A percentile compares a stretch with the other conserved stretches of the same genome.
Evolutionary conservation across 2,888 invertebrate species (phyloP).

Genomic region (Leptogaster cylindrica): DNA sequence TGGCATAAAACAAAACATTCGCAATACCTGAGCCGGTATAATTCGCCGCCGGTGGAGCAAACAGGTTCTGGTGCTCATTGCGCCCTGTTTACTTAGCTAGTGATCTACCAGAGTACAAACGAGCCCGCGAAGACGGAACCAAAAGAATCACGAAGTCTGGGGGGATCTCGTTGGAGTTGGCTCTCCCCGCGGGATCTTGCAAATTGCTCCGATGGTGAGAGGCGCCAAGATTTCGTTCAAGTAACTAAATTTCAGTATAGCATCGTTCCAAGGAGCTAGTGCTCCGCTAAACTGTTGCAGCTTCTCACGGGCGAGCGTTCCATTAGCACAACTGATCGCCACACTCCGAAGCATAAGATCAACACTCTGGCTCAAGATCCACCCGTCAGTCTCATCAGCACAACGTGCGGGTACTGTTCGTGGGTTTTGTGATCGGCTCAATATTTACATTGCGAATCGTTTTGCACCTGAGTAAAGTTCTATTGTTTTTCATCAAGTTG

Average conservation of each 20-base stretch:
- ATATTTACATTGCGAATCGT: slow-evolving; percentile 9
- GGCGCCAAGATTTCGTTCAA: slow-evolving; percentile 37
- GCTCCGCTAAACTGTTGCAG: slow-evolving; percentile 22
- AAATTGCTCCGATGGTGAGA: slow-evolving; percentile 25
- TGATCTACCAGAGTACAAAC: neutral
- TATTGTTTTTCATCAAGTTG: slow-evolving; percentile 25
- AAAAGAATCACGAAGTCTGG: neutral
- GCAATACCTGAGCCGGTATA: slow-evolving; percentile 16
- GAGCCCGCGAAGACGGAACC: slow-evolving; percentile 1
- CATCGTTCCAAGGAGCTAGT: slow-evolving; percentile 3
- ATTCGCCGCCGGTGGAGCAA: slow-evolving; percentile 31
- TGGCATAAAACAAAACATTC: slow-evolving; percentile 18
- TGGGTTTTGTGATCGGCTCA: slow-evolving; percentile 42
- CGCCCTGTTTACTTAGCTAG: slow-evolving; percentile 30
- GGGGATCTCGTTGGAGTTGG: slow-evolving; percentile 12
- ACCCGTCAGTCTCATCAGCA: slow-evolving; percentile 54
- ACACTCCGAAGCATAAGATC: slow-evolving; percentile 53
- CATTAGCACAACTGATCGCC: slow-evolving; percentile 51
- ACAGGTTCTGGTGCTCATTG: slow-evolving; percentile 31
- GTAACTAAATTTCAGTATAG: slow-evolving; percentile 19
- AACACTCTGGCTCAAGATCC: slow-evolving; percentile 50
- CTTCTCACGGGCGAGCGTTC: slow-evolving; percentile 42
- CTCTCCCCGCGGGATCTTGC: slow-evolving; percentile 28
- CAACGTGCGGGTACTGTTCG: slow-evolving; percentile 56
- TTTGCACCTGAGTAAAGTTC: neutral